Conservation (phyloP, 2,113 vertebrate species). For the Stercorarius parasiticus region DNA sequence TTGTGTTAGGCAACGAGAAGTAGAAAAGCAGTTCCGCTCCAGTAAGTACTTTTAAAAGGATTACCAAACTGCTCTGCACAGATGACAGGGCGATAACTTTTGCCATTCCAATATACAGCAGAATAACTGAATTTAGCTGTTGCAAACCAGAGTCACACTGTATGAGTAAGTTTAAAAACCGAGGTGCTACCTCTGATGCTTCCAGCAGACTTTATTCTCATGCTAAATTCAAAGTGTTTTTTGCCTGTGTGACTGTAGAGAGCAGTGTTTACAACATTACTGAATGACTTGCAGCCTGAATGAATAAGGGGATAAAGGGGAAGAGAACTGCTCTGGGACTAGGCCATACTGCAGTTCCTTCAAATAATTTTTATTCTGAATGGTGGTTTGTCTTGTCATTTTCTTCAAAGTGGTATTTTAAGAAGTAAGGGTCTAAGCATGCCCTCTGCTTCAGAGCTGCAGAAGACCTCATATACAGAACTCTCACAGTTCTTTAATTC, state of each 20-base stretch:
- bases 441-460: neutral
- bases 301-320: neutral
- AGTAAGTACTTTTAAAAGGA: neutral
- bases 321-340: neutral
- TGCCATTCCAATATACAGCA: neutral
- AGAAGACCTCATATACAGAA: neutral
- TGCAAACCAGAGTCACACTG: neutral
- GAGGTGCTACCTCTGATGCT: neutral
- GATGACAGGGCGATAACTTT: neutral
- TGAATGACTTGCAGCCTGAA: neutral
- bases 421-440: neutral
- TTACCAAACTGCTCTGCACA: neutral
- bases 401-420: neutral
- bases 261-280: constrained; percentile 20
- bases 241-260: neutral
- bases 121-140: neutral
- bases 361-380: neutral
- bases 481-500: neutral
- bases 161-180: neutral
- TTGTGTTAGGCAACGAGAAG: neutral
- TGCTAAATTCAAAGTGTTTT: neutral
- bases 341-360: neutral
- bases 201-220: neutral
- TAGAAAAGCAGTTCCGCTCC: neutral
- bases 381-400: neutral